A percentile compares a stretch with the other conserved stretches of the same genome.
These are phyloP conservation scores for Cataglyphis cursor DNA, from an alignment of 2,888 invertebrate species.

Conservation along the genomic window DNA sequence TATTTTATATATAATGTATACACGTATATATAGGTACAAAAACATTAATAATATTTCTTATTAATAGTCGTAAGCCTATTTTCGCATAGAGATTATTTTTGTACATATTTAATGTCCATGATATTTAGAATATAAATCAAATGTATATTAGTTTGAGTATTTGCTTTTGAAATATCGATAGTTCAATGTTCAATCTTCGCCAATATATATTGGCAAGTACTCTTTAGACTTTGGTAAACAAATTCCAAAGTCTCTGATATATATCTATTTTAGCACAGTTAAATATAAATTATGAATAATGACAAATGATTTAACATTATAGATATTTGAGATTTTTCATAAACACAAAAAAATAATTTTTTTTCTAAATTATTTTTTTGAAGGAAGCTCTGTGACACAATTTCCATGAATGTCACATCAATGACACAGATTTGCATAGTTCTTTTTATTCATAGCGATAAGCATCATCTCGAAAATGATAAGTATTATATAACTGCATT, in stretches of 20 bases:
- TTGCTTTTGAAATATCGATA: background rate
- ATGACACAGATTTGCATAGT: background rate
- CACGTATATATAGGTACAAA: background rate
- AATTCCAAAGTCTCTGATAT: constrained; percentile 16
- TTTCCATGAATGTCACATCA: background rate
- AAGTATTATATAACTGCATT: background rate
- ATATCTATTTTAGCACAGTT: background rate
- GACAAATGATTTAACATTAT: background rate
- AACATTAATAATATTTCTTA: background rate
- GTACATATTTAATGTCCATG: background rate
- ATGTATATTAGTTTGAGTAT: background rate
- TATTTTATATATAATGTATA: background rate
- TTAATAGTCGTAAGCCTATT: background rate
- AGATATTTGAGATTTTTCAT: background rate
- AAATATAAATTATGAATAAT: constrained; percentile 33
- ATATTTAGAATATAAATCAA: background rate
- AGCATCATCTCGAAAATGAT: background rate
- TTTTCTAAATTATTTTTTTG: background rate
- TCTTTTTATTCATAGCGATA: background rate
- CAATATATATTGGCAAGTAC: constrained; percentile 6
- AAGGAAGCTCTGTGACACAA: background rate
- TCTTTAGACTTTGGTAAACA: constrained; percentile 23
- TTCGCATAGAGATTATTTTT: background rate
- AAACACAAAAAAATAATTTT: background rate
- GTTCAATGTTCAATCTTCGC: constrained; percentile 3